Percentiles rank a stretch among this genome's conserved stretches.
These are phyloP conservation scores for Scrobipalpa atriplicella DNA, from an alignment of 2,888 invertebrate species.

Conservation along the genomic window DNA sequence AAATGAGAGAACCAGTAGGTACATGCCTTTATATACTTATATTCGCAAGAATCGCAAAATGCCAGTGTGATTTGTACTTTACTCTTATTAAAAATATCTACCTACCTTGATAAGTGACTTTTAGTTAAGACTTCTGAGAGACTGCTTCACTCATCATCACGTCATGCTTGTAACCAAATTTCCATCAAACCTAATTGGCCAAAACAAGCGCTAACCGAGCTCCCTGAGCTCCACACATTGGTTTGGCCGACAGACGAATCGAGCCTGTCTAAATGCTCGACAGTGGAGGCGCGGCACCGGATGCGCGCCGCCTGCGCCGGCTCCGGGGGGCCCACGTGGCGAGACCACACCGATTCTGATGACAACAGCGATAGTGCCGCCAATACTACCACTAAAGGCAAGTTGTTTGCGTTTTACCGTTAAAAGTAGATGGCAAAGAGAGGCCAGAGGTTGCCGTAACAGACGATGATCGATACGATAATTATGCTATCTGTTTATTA, in stretches of 20 bases:
- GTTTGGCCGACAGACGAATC: slow-evolving; percentile 79
- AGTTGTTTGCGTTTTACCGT: too few relatives aligned
- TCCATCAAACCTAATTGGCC: neutral
- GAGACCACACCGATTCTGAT: slow-evolving; percentile 75
- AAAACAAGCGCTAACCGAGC: slow-evolving; percentile 11
- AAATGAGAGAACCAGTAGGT: too few relatives aligned
- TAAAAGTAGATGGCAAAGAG: too few relatives aligned
- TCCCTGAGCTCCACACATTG: neutral
- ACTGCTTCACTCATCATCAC: neutral
- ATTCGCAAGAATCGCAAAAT: too few relatives aligned
- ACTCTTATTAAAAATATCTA: too few relatives aligned
- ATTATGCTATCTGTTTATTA: too few relatives aligned
- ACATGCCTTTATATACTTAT: too few relatives aligned
- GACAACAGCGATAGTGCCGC: slow-evolving; percentile 79
- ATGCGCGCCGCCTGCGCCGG: slow-evolving; percentile 63
- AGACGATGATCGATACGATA: too few relatives aligned
- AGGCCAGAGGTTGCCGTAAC: too few relatives aligned
- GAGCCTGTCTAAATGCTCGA: slow-evolving; percentile 85
- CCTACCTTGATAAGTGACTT: too few relatives aligned
- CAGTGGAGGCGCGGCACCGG: slow-evolving; percentile 84
- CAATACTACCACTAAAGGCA: slow-evolving; percentile 78
- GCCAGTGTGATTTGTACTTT: too few relatives aligned
- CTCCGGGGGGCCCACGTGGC: slow-evolving; percentile 50
- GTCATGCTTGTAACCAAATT: neutral
- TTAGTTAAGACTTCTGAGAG: too few relatives aligned